Evolutionary conservation across 2,888 invertebrate genomes (phyloP), one percentile per base, ranked within the genome.

Genomic region (Liposcelis brunnea): DNA sequence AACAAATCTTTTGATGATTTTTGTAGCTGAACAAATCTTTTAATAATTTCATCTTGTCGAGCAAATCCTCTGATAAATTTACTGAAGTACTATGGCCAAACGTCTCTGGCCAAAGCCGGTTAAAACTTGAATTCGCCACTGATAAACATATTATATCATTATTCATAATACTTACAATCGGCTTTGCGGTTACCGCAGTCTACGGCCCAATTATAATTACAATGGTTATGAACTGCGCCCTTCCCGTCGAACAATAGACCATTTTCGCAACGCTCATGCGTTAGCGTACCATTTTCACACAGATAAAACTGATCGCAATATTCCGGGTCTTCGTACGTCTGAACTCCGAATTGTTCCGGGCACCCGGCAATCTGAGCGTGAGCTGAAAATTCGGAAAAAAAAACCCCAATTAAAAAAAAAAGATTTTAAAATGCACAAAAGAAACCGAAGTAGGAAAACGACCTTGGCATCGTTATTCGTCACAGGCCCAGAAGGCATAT

Each of bases 201-300:
- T 2, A 82, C 89, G 10, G 83, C 89, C 91, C 91, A 91, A 67
- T 86, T 70, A 67, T 90, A 91, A 69, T 89, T 89, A 72, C 91
- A 93, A 67, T 90, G 87, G 62, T 90, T 80, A 67, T 90, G 80
- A 0, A 85, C 82, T 15, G 77, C 77, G 2, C 90, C 90, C 58
- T 86, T 85, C 47, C 90, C 90, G 61, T 89, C 89, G 59, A 85
- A 91, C 35, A 91, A 70, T 26, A 93, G 71, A 3, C 91, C 91
- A 58, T 93, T 91, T 60, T 87, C 90, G 58, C 91, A 93, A 21
- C 80, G 81, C 61, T 91, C 91, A 52, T 86, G 75, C 2, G 86
- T 87, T 58, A 90, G 63, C 2, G 87, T 85, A 37, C 91, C 90
- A 60, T 91, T 91, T 51, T 80, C 83, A 63, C 91, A 93, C 33